phyloP scores from a whole-genome alignment of 2,797 vertebrate species.

The Basileuterus tristriatus region DNA sequence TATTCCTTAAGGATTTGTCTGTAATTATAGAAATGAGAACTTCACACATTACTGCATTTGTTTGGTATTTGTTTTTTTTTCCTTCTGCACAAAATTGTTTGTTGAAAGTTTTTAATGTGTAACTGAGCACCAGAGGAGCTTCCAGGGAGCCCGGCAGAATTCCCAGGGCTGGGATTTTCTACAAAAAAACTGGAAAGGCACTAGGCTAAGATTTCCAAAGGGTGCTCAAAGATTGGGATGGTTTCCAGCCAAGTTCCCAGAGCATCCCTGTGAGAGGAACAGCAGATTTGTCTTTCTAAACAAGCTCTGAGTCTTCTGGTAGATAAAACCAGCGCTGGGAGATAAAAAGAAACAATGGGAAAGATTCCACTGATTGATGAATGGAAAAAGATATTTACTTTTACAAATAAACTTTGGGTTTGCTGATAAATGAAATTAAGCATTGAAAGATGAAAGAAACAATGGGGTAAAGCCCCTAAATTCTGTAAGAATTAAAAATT shows the following conservation, averaged over 20 bases:
- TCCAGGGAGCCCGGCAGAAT: background rate
- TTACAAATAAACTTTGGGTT: too few species aligned
- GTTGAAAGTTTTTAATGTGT: background rate
- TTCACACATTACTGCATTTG: background rate
- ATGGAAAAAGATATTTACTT: too few species aligned
- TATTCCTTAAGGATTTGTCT: background rate
- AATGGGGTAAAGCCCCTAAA: too few species aligned
- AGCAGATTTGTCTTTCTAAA: too few species aligned
- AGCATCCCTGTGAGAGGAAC: background rate
- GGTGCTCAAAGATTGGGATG: background rate
- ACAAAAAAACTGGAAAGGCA: background rate
- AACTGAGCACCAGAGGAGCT: background rate
- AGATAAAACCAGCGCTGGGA: too few species aligned
- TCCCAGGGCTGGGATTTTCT: background rate
- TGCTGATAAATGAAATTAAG: too few species aligned
- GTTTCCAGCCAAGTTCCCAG: background rate
- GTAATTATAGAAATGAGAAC: slow-evolving; percentile 65
- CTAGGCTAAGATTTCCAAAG: background rate
- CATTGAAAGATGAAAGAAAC: too few species aligned
- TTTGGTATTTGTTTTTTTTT: background rate
- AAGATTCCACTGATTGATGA: too few species aligned
- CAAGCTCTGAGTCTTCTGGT: too few species aligned
- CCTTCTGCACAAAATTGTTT: background rate
- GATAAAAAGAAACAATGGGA: too few species aligned
- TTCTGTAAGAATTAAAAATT: too few species aligned